These are phyloP conservation scores for Marisa cornuarietis DNA, from an alignment of 1,140 invertebrate species.

Conservation along the genomic window DNA sequence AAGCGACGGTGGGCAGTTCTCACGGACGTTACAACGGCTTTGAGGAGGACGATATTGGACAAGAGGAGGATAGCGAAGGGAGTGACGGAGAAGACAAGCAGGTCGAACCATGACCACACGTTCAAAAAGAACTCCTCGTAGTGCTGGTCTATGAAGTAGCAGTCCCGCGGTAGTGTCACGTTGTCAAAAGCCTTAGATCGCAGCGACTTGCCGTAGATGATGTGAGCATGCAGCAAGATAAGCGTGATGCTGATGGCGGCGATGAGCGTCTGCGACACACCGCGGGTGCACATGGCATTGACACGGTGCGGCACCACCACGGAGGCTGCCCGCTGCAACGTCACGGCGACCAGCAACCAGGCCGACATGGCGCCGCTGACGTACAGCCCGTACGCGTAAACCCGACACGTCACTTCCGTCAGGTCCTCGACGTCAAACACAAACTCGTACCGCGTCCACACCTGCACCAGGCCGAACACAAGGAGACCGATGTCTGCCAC, in stretches of 20 bases:
- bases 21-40: neutral
- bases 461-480: conserved; percentile 28
- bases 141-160: neutral
- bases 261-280: conserved; percentile 5
- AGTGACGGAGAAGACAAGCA: conserved; percentile 13
- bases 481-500: conserved; percentile 41
- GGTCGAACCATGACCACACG: conserved; percentile 42
- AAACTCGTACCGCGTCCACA: conserved; percentile 31
- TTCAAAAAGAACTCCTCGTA: conserved; percentile 28
- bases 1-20: neutral
- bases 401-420: conserved; percentile 30
- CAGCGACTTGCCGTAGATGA: conserved; percentile 30
- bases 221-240: conserved; percentile 23
- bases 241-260: conserved; percentile 9
- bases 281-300: conserved; percentile 12
- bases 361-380: conserved; percentile 31
- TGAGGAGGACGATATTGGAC: conserved; percentile 2
- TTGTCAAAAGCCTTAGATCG: conserved; percentile 8
- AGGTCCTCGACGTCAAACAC: conserved; percentile 24
- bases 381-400: conserved; percentile 18
- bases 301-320: conserved; percentile 26
- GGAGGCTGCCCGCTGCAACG: conserved; percentile 31
- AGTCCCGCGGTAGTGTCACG: neutral
- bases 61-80: conserved; percentile 11
- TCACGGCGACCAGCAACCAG: conserved; percentile 37